phyloP scores from a whole-genome alignment of 1,140 invertebrate genomes.

The Contarinia nasturtii region DNA sequence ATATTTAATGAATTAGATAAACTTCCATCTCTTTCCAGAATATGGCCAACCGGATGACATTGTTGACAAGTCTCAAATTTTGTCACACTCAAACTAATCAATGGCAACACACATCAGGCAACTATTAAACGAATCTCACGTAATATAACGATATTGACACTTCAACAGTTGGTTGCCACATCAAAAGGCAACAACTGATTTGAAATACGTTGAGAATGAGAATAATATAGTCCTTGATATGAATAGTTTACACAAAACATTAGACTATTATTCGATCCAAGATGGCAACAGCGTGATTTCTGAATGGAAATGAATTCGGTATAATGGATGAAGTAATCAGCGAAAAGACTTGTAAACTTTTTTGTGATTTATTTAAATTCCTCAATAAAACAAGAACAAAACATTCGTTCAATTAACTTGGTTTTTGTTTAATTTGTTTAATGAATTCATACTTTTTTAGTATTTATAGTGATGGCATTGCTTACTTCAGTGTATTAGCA shows the following conservation, averaged over 20 bases:
- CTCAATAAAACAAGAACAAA: no score
- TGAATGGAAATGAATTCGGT: constrained; percentile 40
- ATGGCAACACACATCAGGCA: constrained; percentile 29
- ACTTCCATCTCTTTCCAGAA: constrained; percentile 49
- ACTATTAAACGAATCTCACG: constrained; percentile 51
- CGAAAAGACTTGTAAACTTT: no score
- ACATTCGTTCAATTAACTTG: no score
- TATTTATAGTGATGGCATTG: no score
- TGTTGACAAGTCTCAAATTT: constrained; percentile 34
- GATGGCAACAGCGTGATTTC: constrained; percentile 60
- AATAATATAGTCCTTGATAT: constrained; percentile 47
- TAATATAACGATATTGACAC: constrained; percentile 65
- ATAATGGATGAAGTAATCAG: no score
- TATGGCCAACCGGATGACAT: constrained; percentile 61
- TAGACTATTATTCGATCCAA: constrained; percentile 69
- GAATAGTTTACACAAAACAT: constrained; percentile 59
- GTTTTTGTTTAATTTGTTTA: no score
- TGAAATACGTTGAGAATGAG: constrained; percentile 31
- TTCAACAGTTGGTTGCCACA: constrained; percentile 25
- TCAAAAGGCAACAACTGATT: constrained; percentile 16
- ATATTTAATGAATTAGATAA: constrained; percentile 65
- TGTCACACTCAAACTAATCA: constrained; percentile 42
- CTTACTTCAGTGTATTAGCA: no score
- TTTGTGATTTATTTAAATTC: no score
- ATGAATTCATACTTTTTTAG: no score